These are phyloP conservation scores for Myxocyprinus asiaticus DNA, from an alignment of 2,113 vertebrate genomes.

Conservation along the genomic window DNA sequence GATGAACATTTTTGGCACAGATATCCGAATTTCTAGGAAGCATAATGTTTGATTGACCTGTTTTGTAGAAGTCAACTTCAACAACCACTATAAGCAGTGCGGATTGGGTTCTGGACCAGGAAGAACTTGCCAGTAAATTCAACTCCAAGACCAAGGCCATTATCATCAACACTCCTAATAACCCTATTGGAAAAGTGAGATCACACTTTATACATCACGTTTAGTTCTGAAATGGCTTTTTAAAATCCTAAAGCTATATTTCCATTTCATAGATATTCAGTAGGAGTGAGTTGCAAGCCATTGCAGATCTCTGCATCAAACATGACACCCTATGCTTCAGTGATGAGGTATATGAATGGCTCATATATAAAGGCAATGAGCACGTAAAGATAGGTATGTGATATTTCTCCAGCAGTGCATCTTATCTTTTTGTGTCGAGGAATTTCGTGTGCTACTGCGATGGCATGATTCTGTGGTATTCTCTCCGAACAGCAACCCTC, in stretches of 20 bases:
- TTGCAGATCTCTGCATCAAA: constrained; percentile 91
- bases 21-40: background rate
- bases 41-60: background rate
- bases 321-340: constrained; percentile 93
- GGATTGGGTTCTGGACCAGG: constrained; percentile 86
- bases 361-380: constrained; percentile 86
- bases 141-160: constrained; percentile 94
- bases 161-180: constrained; percentile 93
- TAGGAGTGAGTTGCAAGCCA: constrained; percentile 86
- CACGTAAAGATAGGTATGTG: constrained; percentile 91
- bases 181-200: constrained; percentile 91
- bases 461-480: background rate
- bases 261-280: constrained; percentile 81
- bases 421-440: background rate
- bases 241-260: background rate
- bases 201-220: background rate
- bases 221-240: background rate
- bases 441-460: background rate
- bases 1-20: background rate
- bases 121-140: constrained; percentile 91
- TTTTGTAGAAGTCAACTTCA: constrained; percentile 70
- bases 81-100: constrained; percentile 76
- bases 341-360: constrained; percentile 97
- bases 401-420: background rate
- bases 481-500: constrained; percentile 78